Evolutionary conservation across 2,888 invertebrate genomes (phyloP).

Genomic region (Deilephila porcellus): DNA sequence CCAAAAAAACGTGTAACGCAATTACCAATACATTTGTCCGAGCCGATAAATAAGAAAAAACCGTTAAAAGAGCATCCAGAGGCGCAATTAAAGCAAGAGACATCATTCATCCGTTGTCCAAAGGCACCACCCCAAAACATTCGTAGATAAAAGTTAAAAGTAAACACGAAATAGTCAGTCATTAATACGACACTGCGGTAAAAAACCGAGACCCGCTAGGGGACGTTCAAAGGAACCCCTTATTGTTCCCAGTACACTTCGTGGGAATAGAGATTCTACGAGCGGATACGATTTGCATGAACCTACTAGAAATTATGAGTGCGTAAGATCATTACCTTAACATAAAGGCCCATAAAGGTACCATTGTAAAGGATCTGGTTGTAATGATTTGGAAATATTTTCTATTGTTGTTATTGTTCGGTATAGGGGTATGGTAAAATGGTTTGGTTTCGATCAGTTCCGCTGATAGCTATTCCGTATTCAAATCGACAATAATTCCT

Average conservation of each 20-base stretch:
- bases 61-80: constrained; percentile 42
- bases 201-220: constrained; percentile 58
- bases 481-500: background rate
- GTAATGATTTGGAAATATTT: constrained; percentile 44
- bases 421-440: constrained; percentile 31
- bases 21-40: constrained; percentile 32
- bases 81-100: constrained; percentile 58
- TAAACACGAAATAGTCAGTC: constrained; percentile 75
- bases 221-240: constrained; percentile 46
- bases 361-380: constrained; percentile 37
- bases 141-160: constrained; percentile 72
- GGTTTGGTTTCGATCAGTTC: constrained; percentile 19
- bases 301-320: constrained; percentile 29
- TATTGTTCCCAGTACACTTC: constrained; percentile 33
- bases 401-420: constrained; percentile 37
- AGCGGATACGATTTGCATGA: constrained; percentile 36
- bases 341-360: background rate
- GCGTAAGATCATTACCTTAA: constrained; percentile 26
- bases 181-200: constrained; percentile 73
- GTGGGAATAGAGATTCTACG: constrained; percentile 41
- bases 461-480: constrained; percentile 14
- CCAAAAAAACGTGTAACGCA: constrained; percentile 36
- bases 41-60: constrained; percentile 35
- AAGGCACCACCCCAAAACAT: constrained; percentile 70
- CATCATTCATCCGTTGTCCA: constrained; percentile 73